phyloP scores from a whole-genome alignment of 1,140 invertebrate genomes.

The Linepithema humile region DNA sequence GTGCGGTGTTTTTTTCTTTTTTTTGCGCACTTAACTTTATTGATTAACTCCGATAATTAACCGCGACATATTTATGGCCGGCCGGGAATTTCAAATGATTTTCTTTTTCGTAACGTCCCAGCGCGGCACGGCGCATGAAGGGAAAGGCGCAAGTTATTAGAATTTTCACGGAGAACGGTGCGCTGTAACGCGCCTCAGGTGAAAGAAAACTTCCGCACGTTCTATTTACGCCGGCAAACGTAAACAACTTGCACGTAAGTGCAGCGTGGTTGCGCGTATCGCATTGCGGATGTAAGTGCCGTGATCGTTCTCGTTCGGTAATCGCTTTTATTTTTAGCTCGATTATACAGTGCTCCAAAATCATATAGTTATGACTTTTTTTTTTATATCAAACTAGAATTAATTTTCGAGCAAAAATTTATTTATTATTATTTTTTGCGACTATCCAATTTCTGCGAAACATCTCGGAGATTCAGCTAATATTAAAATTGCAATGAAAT shows the following conservation, averaged over 20 bases:
- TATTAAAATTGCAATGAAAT: not conserved
- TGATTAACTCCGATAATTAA: constrained; percentile 67
- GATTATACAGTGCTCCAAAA: not conserved
- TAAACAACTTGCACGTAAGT: constrained; percentile 41
- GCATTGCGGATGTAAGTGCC: constrained; percentile 46
- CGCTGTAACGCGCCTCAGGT: not conserved
- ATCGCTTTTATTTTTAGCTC: constrained; percentile 47
- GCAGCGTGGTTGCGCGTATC: constrained; percentile 11
- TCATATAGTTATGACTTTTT: not conserved
- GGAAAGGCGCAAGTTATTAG: constrained; percentile 46
- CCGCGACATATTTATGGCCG: constrained; percentile 41
- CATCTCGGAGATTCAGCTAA: not conserved
- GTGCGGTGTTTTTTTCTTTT: not conserved
- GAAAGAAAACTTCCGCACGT: constrained; percentile 55
- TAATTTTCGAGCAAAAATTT: not conserved
- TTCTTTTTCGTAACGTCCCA: constrained; percentile 46
- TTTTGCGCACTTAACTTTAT: not conserved
- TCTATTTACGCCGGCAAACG: constrained; percentile 54
- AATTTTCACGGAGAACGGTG: constrained; percentile 52
- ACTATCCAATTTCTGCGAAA: not conserved
- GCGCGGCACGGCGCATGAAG: not conserved
- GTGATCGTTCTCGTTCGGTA: constrained; percentile 29
- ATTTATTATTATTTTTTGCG: not conserved
- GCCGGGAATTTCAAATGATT: constrained; percentile 52
- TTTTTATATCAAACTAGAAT: not conserved